A percentile compares a stretch with the other conserved stretches of the same genome.
These are phyloP conservation scores for Myrmophylax atrothorax DNA, from an alignment of 2,113 vertebrate species.

Conservation along the genomic window DNA sequence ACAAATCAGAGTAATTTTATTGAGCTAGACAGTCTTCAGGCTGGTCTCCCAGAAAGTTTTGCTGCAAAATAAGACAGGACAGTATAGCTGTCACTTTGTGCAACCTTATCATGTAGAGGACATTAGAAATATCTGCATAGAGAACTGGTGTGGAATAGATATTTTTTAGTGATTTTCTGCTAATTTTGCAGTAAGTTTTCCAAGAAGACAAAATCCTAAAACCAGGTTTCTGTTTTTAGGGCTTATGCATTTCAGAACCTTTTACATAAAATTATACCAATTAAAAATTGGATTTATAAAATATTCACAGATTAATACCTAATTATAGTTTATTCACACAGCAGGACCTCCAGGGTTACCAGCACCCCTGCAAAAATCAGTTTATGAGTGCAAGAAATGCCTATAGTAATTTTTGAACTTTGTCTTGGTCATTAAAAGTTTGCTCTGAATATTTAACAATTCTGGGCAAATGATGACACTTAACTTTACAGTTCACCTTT, in stretches of 20 bases:
- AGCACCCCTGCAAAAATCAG: neutral
- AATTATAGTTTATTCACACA: neutral
- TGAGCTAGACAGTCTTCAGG: neutral
- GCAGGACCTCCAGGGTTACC: neutral
- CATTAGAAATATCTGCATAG: neutral
- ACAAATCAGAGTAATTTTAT: neutral
- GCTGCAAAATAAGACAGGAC: neutral
- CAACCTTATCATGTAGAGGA: neutral
- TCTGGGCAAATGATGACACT: neutral
- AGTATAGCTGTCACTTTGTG: neutral
- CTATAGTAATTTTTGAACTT: neutral
- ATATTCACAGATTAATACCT: neutral
- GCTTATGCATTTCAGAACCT: neutral
- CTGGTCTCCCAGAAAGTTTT: neutral
- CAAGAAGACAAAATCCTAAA: neutral
- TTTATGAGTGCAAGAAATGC: neutral
- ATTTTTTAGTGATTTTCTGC: neutral
- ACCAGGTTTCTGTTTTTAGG: neutral
- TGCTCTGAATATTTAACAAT: neutral
- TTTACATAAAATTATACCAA: neutral
- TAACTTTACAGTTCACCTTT: neutral
- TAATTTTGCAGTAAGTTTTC: neutral
- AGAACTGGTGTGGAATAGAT: neutral
- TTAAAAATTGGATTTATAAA: neutral
- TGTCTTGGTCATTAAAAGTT: neutral